Conservation (phyloP, 2,888 invertebrate species). For the Oxycera nigricornis region DNA sequence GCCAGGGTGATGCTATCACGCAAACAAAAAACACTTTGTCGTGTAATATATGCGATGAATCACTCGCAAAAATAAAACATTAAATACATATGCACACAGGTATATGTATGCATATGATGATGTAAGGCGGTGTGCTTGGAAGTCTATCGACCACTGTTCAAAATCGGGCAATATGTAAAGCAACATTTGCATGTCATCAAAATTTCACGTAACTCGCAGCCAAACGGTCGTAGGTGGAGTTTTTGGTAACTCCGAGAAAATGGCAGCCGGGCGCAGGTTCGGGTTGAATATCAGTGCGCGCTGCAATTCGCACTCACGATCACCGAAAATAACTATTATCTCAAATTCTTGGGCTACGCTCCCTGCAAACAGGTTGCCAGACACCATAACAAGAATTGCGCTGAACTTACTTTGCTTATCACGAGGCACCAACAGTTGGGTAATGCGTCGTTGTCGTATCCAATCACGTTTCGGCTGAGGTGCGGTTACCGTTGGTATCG, state of each 20-base stretch:
- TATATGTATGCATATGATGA: not conserved
- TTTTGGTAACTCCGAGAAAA: not conserved
- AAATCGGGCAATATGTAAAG: too few relatives aligned
- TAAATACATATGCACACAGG: not conserved
- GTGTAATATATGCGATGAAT: not conserved
- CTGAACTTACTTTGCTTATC: slow-evolving; percentile 17
- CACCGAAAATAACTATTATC: not conserved
- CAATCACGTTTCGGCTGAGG: slow-evolving; percentile 19
- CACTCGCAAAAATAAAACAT: not conserved
- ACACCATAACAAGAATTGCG: not conserved
- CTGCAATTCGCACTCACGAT: not conserved
- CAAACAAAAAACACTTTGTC: not conserved
- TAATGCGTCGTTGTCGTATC: slow-evolving; percentile 3
- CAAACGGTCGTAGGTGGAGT: slow-evolving; percentile 5
- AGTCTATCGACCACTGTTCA: too few relatives aligned
- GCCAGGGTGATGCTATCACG: not conserved
- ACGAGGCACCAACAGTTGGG: not conserved
- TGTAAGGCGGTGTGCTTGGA: not conserved
- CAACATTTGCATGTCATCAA: too few relatives aligned
- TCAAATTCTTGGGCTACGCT: not conserved
- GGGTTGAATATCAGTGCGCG: not conserved
- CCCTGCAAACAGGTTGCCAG: not conserved
- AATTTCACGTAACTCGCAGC: not conserved
- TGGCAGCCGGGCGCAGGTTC: not conserved
- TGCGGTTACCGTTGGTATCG: slow-evolving; percentile 6